These are phyloP conservation scores for Ochropacha duplaris DNA, from an alignment of 2,888 invertebrate genomes.

Conservation along the genomic window DNA sequence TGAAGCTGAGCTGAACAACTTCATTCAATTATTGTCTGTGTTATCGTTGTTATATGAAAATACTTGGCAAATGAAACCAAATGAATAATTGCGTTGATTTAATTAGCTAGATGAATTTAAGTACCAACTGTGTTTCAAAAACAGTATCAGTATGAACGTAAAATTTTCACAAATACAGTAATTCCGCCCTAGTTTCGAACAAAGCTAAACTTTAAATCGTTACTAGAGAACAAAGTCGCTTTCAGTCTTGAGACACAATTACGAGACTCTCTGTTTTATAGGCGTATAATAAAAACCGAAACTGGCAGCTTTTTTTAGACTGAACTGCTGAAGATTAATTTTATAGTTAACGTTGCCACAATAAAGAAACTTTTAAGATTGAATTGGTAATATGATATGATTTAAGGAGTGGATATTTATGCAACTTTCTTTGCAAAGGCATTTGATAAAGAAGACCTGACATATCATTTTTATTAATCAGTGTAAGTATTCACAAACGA, in stretches of 20 bases:
- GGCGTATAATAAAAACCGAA: constrained; percentile 65
- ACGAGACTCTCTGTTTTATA: constrained; percentile 70
- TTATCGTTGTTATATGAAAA: background rate
- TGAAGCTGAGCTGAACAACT: constrained; percentile 1
- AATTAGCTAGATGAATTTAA: constrained; percentile 17
- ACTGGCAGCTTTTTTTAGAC: constrained; percentile 64
- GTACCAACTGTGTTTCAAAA: constrained; percentile 27
- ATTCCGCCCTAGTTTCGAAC: constrained; percentile 52
- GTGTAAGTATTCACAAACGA: background rate
- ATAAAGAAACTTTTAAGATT: constrained; percentile 50
- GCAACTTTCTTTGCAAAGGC: background rate
- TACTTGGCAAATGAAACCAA: background rate
- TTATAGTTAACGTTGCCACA: constrained; percentile 54
- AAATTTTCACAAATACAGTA: constrained; percentile 61
- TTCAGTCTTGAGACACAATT: constrained; percentile 45
- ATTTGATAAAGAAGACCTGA: background rate
- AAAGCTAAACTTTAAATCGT: constrained; percentile 47
- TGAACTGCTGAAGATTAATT: constrained; percentile 56
- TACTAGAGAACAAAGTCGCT: constrained; percentile 39
- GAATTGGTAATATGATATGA: constrained; percentile 12
- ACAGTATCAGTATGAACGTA: constrained; percentile 52
- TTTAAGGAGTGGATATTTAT: background rate
- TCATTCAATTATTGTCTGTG: constrained; percentile 1
- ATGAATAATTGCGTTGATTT: background rate
- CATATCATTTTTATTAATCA: background rate